Evolutionary conservation across 2,888 invertebrate species (phyloP), one percentile per base, ranked within the genome.

Genomic region (Stictocephala bisonia): DNA sequence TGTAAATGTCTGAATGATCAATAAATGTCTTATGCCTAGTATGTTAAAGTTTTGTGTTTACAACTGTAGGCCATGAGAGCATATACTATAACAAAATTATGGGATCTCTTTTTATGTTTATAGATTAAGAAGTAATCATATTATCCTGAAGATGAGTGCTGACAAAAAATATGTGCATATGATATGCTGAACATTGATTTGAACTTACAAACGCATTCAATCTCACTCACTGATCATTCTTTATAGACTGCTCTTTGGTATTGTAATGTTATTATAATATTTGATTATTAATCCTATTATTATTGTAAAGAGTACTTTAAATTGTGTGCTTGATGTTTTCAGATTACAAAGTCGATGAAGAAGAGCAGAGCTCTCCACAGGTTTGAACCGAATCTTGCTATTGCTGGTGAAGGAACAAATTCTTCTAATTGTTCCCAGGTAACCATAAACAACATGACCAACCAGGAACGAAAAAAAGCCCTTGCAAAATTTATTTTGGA

Each of bases 401-500:
- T 51, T 13, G 4, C 48, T 13, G 22, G 29, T 20, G 68, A 68
- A 2, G 22, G 31, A 24, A 29, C 18, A 13, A 22, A 7, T n/a
- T 7, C 22, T 1, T 22, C 51, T n/a, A 29, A 27, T n/a, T n/a
- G n/a, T n/a, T 2, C 18, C 56, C 3, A 56, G 18, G 1, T 7
- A 18, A 56, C 29, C n/a, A 27, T 22, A 31, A 41, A 44, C 24
- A 24, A 40, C n/a, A 51, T 68, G 29, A 31, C 68, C 15, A 22
- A 22, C 15, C 31, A 68, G 22, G 68, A 68, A 48, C 48, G 68
- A n/a, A 68, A 51, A 51, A 20, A 68, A 50, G 68, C 50, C 11
- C 22, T 68, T 20, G 50, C 48, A 4, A 68, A 50, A 2, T 68
- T 68, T 22, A 11, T 68, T 29, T 50, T 50, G 13, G 1, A 20